Conservation (phyloP, 2,797 vertebrate species). For the Urophycis tenuis region DNA sequence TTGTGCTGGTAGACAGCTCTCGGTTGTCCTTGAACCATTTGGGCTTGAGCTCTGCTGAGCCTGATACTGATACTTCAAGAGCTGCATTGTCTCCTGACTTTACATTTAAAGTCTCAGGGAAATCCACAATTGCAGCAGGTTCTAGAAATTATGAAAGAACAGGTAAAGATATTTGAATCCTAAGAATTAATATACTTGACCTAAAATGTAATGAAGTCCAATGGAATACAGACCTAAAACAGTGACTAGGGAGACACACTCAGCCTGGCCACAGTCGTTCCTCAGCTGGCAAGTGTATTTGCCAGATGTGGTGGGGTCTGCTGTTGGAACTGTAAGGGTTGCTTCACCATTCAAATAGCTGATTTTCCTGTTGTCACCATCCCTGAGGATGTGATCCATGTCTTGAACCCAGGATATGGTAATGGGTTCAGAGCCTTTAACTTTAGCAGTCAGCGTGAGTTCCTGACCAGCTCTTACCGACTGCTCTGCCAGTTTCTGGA, state of each 20-base stretch:
- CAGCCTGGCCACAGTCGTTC: constrained; percentile 80
- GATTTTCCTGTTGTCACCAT: constrained; percentile 79
- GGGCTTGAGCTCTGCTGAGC: constrained; percentile 81
- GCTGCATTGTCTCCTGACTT: constrained; percentile 80
- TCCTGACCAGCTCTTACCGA: constrained; percentile 72
- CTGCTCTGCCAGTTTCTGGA: constrained; percentile 79
- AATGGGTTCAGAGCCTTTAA: constrained; percentile 83
- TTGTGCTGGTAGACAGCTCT: constrained; percentile 72
- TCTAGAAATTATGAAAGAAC: constrained; percentile 71
- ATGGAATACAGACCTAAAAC: constrained; percentile 81
- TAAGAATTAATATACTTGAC: not conserved
- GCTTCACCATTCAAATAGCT: constrained; percentile 77
- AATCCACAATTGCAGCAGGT: constrained; percentile 82
- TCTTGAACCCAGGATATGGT: constrained; percentile 84
- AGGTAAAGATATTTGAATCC: constrained; percentile 33
- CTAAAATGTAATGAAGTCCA: not conserved
- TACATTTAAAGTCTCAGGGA: constrained; percentile 78
- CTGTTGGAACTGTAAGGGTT: constrained; percentile 71
- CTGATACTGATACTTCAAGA: constrained; percentile 80
- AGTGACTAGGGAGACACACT: constrained; percentile 77
- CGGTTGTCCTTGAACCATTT: constrained; percentile 85
- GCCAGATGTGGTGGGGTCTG: constrained; percentile 71
- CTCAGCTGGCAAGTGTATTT: constrained; percentile 83
- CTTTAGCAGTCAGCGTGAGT: constrained; percentile 71
- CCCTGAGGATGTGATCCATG: constrained; percentile 80